Percentiles rank a stretch among this genome's conserved stretches.
phyloP scores from a whole-genome alignment of 2,797 vertebrate species.

The Tragopan temminckii region DNA sequence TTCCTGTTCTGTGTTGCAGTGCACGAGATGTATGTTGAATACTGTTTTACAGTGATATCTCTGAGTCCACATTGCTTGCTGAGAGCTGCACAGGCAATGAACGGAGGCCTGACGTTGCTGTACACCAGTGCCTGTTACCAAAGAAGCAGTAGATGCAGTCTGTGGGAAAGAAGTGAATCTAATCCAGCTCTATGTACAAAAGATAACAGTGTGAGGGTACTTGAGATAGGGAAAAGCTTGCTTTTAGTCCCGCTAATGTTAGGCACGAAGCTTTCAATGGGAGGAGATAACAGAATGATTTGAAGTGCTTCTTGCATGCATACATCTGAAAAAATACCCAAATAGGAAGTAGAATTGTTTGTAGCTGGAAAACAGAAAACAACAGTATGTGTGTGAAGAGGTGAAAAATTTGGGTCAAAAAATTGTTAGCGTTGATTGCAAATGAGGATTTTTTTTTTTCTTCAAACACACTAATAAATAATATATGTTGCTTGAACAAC shows the following conservation, averaged over 20 bases:
- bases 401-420: slow-evolving; percentile 64
- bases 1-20: neutral
- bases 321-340: neutral
- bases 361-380: neutral
- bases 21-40: neutral
- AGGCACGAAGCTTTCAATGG: neutral
- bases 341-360: neutral
- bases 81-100: neutral
- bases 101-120: neutral
- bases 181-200: neutral
- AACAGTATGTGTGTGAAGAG: slow-evolving; percentile 28
- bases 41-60: neutral
- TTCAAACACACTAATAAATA: slow-evolving; percentile 90
- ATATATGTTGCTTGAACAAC: slow-evolving; percentile 95
- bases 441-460: slow-evolving; percentile 76
- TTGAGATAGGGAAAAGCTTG: neutral
- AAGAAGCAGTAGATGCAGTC: neutral
- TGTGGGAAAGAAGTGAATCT: neutral
- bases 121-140: neutral
- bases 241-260: neutral
- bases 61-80: neutral
- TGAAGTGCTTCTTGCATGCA: slow-evolving; percentile 38
- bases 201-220: neutral
- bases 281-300: neutral
- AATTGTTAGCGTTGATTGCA: slow-evolving; percentile 78